A percentile compares a stretch with the other conserved stretches of the same genome.
These are phyloP conservation scores for Sinocyclocheilus anophthalmus DNA, from an alignment of 2,113 vertebrate genomes.

Conservation along the genomic window DNA sequence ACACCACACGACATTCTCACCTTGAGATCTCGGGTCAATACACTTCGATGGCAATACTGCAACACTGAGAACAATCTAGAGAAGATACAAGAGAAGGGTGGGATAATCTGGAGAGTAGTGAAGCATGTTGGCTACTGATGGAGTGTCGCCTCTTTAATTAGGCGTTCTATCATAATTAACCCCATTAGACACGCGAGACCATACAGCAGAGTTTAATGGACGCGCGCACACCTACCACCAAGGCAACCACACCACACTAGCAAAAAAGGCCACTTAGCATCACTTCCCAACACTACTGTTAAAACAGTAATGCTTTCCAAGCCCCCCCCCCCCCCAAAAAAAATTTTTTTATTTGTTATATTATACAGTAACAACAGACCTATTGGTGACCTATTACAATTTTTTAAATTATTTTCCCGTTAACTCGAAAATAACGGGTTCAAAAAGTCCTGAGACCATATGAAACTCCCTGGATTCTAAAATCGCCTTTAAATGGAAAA, in stretches of 20 bases:
- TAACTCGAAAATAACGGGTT: no score
- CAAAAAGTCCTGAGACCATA: no score
- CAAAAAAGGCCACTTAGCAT: not conserved
- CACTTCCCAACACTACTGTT: not conserved
- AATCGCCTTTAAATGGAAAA: no score
- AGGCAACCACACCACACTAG: not conserved
- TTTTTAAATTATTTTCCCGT: no score
- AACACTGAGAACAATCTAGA: no score
- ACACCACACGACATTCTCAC: not conserved
- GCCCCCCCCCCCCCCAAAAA: no score
- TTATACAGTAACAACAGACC: not conserved
- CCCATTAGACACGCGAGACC: no score
- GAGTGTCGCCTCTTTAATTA: slow-evolving; percentile 13
- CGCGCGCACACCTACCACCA: not conserved
- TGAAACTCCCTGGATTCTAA: no score
- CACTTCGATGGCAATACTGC: no score
- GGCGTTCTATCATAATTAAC: slow-evolving; percentile 30
- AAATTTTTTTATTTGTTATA: not conserved
- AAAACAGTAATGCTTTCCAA: not conserved
- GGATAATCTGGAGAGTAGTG: no score
- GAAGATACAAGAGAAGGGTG: no score
- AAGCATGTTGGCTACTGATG: slow-evolving; percentile 20
- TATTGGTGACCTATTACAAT: not conserved
- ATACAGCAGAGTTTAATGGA: slow-evolving; percentile 6
- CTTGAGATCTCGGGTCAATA: no score